Evolutionary conservation across 2,888 invertebrate genomes (phyloP).

Genomic region (Periphyllus acericola): DNA sequence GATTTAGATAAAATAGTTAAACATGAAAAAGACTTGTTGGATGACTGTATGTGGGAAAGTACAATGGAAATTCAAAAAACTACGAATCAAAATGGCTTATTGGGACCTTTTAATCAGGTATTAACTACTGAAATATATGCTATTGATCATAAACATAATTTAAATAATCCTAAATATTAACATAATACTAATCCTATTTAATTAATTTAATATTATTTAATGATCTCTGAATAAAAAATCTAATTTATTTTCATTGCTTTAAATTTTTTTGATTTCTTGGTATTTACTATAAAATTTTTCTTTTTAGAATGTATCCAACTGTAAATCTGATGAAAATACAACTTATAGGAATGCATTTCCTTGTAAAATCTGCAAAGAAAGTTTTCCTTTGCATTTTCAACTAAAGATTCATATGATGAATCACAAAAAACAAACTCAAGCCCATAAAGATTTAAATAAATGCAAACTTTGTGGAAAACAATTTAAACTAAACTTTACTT

Average conservation of each 20-base stretch:
- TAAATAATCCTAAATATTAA: too few species aligned
- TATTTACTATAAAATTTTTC: not conserved
- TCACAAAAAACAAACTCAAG: not conserved
- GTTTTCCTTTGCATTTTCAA: not conserved
- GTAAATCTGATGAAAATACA: not conserved
- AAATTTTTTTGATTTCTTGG: not conserved
- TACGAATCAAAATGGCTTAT: not conserved
- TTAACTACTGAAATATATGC: not conserved
- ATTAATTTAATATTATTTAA: too few species aligned
- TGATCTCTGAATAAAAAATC: too few species aligned
- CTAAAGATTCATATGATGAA: not conserved
- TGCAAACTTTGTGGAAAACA: conserved; percentile 30
- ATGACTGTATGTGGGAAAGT: conserved; percentile 28
- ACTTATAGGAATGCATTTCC: not conserved
- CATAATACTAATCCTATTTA: too few species aligned
- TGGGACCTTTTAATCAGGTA: conserved; percentile 16
- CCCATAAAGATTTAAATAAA: not conserved
- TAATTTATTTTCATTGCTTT: too few species aligned
- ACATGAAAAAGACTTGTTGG: conserved; percentile 18
- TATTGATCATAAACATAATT: too few species aligned
- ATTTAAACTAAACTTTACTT: conserved; percentile 41
- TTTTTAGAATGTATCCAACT: not conserved
- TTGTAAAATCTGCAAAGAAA: conserved; percentile 21
- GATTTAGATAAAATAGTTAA: conserved; percentile 26
- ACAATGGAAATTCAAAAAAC: conserved; percentile 25